Base-by-base conservation (phyloP, 2,797 vertebrate species). In the Chromis chromis region DNA sequence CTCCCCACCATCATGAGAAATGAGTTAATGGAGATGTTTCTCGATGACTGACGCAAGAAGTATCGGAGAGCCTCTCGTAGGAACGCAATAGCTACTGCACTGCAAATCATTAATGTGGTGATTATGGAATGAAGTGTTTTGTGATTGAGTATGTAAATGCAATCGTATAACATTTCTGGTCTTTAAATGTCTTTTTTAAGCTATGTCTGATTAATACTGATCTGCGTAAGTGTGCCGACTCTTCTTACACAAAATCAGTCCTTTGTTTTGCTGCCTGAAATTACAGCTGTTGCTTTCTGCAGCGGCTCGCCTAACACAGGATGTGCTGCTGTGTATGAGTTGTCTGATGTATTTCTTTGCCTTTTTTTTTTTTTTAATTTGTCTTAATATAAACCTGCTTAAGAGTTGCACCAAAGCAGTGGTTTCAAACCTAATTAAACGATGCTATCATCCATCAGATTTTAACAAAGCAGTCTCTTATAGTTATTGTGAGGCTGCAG, bases 341-440 rank as follows among this genome's bases (percentile, higher is more conserved):
- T 16, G 85, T 89, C 89, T 79, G 82, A 89, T 78, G 73, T 90
- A 16, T 85, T 87, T 78, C 24, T 87, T 83, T 88, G 74, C 73
- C 79, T 82, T 83, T 72, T 71, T 74, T 82, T 40, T n/a, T n/a
- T n/a, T n/a, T n/a, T n/a, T n/a, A n/a, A 68, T 76, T 25, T 78
- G 84, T 92, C 88, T 90, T 91, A 82, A 90, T 89, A 78, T 92
- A 80, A 89, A 87, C 79, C 76, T 88, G 86, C 83, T 88, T 76
- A 81, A 76, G 82, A 90, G 86, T 89, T 92, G 89, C 88, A 89
- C 75, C 85, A 79, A 88, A 88, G 80, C 91, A 87, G 91, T 89
- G 89, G 93, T 93, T 92, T 91, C 88, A 91, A 84, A 87, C 86
- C 89, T 87, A 77, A 86, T 66, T 75, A 84, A 65, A 80, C 1